These are phyloP conservation scores for Danionella cerebrum DNA, from an alignment of 2,113 vertebrate species.

Conservation along the genomic window DNA sequence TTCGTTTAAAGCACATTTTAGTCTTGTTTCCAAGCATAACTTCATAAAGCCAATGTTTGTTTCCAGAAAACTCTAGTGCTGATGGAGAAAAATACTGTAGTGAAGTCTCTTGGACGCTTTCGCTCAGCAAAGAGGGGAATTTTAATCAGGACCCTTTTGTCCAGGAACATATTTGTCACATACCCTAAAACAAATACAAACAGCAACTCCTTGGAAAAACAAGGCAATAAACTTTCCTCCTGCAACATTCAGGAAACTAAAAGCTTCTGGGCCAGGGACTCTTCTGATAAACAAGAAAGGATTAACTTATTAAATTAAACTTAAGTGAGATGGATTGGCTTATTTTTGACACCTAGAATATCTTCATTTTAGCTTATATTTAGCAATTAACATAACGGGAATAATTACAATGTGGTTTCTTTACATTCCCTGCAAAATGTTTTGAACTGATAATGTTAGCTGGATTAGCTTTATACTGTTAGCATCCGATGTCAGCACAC, in stretches of 20 bases:
- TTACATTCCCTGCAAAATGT: too few species aligned
- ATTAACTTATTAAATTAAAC: neutral
- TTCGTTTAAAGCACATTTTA: too few species aligned
- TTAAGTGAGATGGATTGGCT: too few species aligned
- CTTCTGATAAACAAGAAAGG: neutral
- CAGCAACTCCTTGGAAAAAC: constrained; percentile 1
- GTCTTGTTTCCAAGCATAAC: neutral
- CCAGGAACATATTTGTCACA: constrained; percentile 19
- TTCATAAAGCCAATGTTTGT: neutral
- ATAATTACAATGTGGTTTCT: too few species aligned
- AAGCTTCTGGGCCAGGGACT: neutral
- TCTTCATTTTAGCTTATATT: too few species aligned
- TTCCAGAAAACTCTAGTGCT: neutral
- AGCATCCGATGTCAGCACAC: too few species aligned
- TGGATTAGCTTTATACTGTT: too few species aligned
- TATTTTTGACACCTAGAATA: too few species aligned
- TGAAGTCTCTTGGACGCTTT: neutral
- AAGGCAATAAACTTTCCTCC: neutral
- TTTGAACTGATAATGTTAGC: too few species aligned
- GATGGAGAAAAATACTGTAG: too few species aligned
- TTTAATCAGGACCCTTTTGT: constrained; percentile 14
- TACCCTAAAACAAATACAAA: constrained; percentile 19
- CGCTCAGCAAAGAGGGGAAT: neutral
- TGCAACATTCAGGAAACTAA: neutral
- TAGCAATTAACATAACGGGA: too few species aligned